phyloP scores from a whole-genome alignment of 1,140 invertebrate genomes.

The Drosophila pandora region DNA sequence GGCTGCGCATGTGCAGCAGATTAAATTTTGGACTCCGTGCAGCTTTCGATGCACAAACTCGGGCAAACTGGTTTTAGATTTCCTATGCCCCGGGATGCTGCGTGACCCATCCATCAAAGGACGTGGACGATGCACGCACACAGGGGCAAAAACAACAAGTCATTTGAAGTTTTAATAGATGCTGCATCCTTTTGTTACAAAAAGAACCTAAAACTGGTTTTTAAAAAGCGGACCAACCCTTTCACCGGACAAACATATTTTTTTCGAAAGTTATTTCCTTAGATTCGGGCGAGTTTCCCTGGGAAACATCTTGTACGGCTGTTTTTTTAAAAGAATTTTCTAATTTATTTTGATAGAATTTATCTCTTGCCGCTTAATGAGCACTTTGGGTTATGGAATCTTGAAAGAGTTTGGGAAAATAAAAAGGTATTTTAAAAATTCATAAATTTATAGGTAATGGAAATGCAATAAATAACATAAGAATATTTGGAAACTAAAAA shows the following conservation, averaged over 20 bases:
- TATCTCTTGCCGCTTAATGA: constrained; percentile 63
- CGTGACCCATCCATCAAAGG: constrained; percentile 68
- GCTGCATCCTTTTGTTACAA: constrained; percentile 71
- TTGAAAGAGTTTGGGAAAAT: constrained; percentile 51
- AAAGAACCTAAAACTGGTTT: constrained; percentile 67
- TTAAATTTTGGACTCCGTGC: constrained; percentile 68
- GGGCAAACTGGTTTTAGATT: constrained; percentile 73
- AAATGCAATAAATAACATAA: background rate
- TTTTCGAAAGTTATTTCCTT: constrained; percentile 64
- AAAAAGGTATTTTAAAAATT: constrained; percentile 24
- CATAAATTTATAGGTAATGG: constrained; percentile 31
- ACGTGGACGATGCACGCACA: constrained; percentile 53
- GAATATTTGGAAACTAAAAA: background rate
- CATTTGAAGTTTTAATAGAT: constrained; percentile 79
- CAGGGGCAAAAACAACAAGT: constrained; percentile 70
- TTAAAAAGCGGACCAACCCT: constrained; percentile 52
- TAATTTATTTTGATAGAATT: constrained; percentile 58
- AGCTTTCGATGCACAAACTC: constrained; percentile 53
- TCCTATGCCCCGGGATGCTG: constrained; percentile 67
- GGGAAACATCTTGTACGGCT: constrained; percentile 41
- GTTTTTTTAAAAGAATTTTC: constrained; percentile 20
- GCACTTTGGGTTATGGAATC: constrained; percentile 30
- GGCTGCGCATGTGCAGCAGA: constrained; percentile 68
- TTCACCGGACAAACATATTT: constrained; percentile 32
- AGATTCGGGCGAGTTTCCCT: constrained; percentile 27